A percentile compares a stretch with the other conserved stretches of the same genome.
Evolutionary conservation across 1,140 invertebrate genomes (phyloP).

Genomic region (Paralvinella palmiformis): DNA sequence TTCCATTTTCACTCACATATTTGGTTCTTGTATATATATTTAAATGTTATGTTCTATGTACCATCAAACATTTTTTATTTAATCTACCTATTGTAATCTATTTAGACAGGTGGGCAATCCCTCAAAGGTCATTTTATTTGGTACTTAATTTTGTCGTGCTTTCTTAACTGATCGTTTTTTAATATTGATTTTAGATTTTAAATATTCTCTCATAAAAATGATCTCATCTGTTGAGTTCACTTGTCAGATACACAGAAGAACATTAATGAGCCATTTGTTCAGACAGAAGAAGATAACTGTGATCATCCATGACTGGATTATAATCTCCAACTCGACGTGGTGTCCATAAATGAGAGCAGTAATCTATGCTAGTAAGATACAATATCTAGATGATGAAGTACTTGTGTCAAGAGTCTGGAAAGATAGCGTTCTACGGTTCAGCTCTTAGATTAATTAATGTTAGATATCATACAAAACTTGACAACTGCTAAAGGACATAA

Average conservation of each 20-base stretch:
- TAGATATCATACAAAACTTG: constrained; percentile 52
- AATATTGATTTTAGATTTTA: constrained; percentile 33
- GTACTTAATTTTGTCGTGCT: no score
- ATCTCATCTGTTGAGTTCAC: constrained; percentile 50
- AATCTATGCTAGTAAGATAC: constrained; percentile 25
- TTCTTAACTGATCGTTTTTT: no score
- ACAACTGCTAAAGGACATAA: constrained; percentile 43
- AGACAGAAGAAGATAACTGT: constrained; percentile 50
- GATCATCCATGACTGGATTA: constrained; percentile 53
- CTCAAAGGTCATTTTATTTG: no score
- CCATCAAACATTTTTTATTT: no score
- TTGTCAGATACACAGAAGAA: constrained; percentile 46
- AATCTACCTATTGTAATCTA: no score
- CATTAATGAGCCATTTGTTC: constrained; percentile 50
- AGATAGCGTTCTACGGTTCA: constrained; percentile 47
- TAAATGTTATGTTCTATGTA: no score
- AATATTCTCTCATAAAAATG: constrained; percentile 48
- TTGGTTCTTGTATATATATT: no score
- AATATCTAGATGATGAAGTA: constrained; percentile 40
- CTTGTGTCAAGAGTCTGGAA: constrained; percentile 50
- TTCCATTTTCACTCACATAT: no score
- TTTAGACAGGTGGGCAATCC: no score
- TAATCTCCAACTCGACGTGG: no score
- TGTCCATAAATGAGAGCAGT: no score
- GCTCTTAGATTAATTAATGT: constrained; percentile 46